Evolutionary conservation across 2,113 vertebrate species (phyloP), one percentile per base, ranked within the genome.

Genomic region (Pseudopipra pipra): DNA sequence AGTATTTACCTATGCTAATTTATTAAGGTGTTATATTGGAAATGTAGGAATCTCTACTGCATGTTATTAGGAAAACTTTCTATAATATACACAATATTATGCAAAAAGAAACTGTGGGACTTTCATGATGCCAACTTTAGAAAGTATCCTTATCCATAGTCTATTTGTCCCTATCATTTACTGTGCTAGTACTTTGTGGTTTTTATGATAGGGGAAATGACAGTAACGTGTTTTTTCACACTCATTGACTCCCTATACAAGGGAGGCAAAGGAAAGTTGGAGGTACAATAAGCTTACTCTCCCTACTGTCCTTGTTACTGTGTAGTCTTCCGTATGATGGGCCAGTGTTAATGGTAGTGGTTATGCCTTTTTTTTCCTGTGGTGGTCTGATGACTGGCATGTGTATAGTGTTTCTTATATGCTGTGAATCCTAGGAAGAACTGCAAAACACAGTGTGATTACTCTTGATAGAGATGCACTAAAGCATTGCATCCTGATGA

Each of bases 201-300:
- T 89, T 63, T 91, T 78, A 66, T 71, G n/a, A 39, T 27, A 11
- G 35, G 63, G 47, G 47, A 49, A 71, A 46, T 10, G 28, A 49
- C n/a, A 61, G 30, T 39, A 24, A 39, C 1, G 2, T 61, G 12
- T 30, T 70, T 74, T 77, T 89, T 85, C 44, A 3, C 33, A 27
- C 23, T 20, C 14, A 22, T 11, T 0, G 0, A 11, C 23, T 79
- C 25, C 30, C 17, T 12, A 1, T 27, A 9, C 21, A 67, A 56
- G 54, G 31, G 39, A 39, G 58, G 39, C 21, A 12, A 71, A 59
- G 84, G 51, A 8, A 44, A 12, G 11, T 1, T 72, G 62, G 62
- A 49, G 56, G 19, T 35, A 3, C 2, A 44, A 18, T 35, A 21
- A 73, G 13, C 55, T 84, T 56, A 0, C 31, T 68, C 54, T 72